Conservation (phyloP, 2,797 vertebrate genomes). For the Coilia nasus region DNA sequence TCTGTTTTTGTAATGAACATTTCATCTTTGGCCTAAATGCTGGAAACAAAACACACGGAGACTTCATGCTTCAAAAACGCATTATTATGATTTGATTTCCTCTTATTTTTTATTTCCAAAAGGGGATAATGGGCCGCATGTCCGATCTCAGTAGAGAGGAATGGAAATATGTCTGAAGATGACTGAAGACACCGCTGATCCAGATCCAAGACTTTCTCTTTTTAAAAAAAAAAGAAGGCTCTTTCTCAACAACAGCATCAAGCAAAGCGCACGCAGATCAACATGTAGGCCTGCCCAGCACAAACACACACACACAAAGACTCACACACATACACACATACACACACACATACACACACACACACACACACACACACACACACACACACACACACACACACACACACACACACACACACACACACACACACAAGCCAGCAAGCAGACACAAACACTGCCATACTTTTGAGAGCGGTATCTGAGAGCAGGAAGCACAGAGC, state of each 20-base stretch:
- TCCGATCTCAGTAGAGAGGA: neutral
- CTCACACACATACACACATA: slow-evolving; percentile 22
- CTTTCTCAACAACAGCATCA: neutral
- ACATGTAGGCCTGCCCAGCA: slow-evolving; percentile 48
- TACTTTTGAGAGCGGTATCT: too few relatives aligned
- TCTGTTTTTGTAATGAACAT: neutral
- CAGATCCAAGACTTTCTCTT: neutral
- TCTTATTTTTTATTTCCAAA: neutral
- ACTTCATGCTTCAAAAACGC: neutral
- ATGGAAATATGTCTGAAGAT: neutral
- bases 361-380: neutral
- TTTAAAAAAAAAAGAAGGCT: neutral
- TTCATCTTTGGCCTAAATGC: neutral
- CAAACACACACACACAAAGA: slow-evolving; percentile 17
- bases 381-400: neutral
- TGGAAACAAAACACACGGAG: neutral
- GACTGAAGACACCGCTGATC: neutral
- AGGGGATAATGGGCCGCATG: neutral
- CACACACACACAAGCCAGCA: slow-evolving; percentile 30
- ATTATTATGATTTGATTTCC: neutral
- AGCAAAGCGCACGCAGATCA: slow-evolving; percentile 14
- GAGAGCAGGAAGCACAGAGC: too few relatives aligned
- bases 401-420: slow-evolving; percentile 34
- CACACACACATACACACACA: neutral
- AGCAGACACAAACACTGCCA: neutral